phyloP scores from a whole-genome alignment of 2,888 invertebrate genomes.

The Eueremaeus valkanovi region DNA sequence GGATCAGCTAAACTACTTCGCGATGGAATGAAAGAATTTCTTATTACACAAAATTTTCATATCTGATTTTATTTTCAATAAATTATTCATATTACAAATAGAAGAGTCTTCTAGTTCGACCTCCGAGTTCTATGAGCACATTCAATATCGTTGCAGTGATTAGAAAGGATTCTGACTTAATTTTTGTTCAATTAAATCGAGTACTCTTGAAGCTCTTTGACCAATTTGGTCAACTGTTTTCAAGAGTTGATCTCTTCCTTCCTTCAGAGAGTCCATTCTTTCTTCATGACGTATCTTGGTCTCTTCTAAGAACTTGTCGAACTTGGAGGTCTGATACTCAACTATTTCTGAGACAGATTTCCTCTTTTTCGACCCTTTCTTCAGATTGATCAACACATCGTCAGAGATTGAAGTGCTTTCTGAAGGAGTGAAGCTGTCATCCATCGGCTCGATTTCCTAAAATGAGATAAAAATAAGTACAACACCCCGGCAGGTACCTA shows the following conservation, averaged over 20 bases:
- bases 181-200: background rate
- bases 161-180: background rate
- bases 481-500: too few relatives aligned
- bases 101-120: too few relatives aligned
- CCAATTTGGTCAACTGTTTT: background rate
- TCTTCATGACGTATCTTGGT: background rate
- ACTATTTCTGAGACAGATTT: background rate
- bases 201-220: background rate
- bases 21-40: background rate
- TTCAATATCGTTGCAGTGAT: too few relatives aligned
- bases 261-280: background rate
- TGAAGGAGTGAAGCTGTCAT: background rate
- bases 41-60: background rate
- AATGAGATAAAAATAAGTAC: too few relatives aligned
- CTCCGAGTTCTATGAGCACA: too few relatives aligned
- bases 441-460: background rate
- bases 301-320: background rate
- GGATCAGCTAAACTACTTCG: background rate
- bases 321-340: background rate
- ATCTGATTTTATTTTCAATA: background rate
- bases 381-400: background rate
- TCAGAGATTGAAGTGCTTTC: background rate
- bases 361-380: background rate
- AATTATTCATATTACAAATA: background rate
- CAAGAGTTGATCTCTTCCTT: background rate